phyloP scores from a whole-genome alignment of 2,797 vertebrate species.

The Petrocephalus sullivani region DNA sequence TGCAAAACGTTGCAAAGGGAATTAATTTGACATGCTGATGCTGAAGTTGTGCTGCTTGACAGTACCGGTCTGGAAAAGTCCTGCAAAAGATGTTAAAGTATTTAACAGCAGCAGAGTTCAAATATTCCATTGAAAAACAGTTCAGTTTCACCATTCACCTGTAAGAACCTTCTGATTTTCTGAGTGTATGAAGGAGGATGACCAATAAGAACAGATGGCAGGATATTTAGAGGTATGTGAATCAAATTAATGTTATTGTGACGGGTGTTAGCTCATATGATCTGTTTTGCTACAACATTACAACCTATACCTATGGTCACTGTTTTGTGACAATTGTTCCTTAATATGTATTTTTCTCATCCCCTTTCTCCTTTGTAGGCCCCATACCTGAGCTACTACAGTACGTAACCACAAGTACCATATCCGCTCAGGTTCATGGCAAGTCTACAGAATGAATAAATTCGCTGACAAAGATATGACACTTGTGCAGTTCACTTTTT shows the following conservation, averaged over 20 bases:
- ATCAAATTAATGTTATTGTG: no score
- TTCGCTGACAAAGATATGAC: not conserved
- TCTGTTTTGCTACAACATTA: no score
- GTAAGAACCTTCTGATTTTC: not conserved
- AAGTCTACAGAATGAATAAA: not conserved
- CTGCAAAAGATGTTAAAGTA: not conserved
- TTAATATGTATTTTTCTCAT: not conserved
- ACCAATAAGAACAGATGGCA: no score
- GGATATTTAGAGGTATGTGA: no score
- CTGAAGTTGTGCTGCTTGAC: not conserved
- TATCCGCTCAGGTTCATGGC: not conserved
- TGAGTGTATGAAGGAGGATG: not conserved
- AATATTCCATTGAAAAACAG: not conserved
- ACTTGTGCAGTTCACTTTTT: not conserved
- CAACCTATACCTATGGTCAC: no score
- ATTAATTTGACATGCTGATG: not conserved
- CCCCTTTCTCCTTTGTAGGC: not conserved
- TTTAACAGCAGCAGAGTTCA: not conserved
- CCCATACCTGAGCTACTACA: not conserved
- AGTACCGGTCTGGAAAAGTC: not conserved
- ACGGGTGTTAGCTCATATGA: no score
- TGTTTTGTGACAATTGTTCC: no score
- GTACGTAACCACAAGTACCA: not conserved
- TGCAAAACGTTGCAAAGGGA: not conserved
- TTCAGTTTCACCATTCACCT: not conserved